Percentiles rank a stretch among this genome's conserved stretches.
phyloP scores from a whole-genome alignment of 92 coral and sea anemone species.

The Paramuricea clavata region DNA sequence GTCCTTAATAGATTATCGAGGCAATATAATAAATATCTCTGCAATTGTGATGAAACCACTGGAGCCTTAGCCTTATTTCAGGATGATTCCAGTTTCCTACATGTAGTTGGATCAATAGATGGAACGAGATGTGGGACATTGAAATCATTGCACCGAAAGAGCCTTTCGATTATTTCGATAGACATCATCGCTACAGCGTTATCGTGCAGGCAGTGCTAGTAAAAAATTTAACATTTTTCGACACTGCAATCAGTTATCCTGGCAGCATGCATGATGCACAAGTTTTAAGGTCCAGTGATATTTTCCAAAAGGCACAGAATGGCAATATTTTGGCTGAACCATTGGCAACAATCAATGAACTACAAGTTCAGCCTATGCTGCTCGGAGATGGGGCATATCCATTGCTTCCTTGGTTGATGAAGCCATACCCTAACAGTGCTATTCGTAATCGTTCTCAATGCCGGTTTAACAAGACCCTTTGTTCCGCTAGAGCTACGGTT shows the following conservation, averaged over 20 bases:
- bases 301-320: conserved; percentile 28
- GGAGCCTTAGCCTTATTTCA: too few species aligned
- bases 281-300: neutral
- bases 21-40: too few species aligned
- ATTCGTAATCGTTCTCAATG: neutral
- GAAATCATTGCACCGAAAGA: neutral
- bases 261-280: conserved; percentile 66
- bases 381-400: neutral
- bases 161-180: neutral
- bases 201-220: neutral
- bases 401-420: conserved; percentile 43
- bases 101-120: conserved; percentile 42
- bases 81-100: neutral
- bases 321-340: neutral
- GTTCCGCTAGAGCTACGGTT: too few species aligned
- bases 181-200: neutral
- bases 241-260: neutral
- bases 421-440: conserved; percentile 12
- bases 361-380: too few species aligned
- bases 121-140: neutral
- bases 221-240: neutral
- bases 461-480: too few species aligned
- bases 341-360: neutral
- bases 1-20: neutral
- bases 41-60: too few species aligned